Percentiles rank a stretch among this genome's conserved stretches.
Evolutionary conservation across 2,797 vertebrate genomes (phyloP).

Genomic region (Onychomys arenicola): DNA sequence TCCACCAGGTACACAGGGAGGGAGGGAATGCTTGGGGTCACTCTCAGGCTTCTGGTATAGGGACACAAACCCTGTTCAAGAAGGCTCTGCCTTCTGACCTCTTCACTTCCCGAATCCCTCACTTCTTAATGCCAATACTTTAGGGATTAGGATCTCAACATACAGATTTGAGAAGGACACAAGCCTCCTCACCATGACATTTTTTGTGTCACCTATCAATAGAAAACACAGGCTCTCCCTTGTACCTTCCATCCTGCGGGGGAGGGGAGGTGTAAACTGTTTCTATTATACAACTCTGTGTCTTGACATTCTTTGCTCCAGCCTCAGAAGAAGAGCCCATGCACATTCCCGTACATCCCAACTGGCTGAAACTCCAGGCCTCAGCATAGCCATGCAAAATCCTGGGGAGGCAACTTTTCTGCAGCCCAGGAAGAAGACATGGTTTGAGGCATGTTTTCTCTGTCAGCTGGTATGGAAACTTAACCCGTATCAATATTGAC

Average conservation of each 20-base stretch:
- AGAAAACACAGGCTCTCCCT: neutral
- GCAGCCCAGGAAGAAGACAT: neutral
- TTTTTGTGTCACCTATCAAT: neutral
- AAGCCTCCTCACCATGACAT: neutral
- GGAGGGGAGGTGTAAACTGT: neutral
- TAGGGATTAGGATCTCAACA: neutral
- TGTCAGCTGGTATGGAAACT: neutral
- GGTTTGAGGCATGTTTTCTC: neutral
- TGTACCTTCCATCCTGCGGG: neutral
- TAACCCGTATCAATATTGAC: neutral
- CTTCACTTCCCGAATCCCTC: neutral
- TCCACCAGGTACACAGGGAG: neutral
- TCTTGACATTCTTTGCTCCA: neutral
- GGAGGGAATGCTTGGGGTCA: neutral
- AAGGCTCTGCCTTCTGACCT: too few species aligned
- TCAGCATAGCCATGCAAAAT: neutral
- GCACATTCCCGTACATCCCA: neutral
- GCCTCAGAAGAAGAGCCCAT: too few species aligned
- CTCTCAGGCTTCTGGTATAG: neutral
- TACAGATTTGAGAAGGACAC: neutral
- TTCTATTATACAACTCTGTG: neutral
- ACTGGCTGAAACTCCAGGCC: neutral
- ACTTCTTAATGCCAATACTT: neutral
- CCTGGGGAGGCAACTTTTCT: neutral
- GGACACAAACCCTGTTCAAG: neutral